Evolutionary conservation across 1,140 invertebrate genomes (phyloP).

Genomic region (Pseudomyrmex gracilis): DNA sequence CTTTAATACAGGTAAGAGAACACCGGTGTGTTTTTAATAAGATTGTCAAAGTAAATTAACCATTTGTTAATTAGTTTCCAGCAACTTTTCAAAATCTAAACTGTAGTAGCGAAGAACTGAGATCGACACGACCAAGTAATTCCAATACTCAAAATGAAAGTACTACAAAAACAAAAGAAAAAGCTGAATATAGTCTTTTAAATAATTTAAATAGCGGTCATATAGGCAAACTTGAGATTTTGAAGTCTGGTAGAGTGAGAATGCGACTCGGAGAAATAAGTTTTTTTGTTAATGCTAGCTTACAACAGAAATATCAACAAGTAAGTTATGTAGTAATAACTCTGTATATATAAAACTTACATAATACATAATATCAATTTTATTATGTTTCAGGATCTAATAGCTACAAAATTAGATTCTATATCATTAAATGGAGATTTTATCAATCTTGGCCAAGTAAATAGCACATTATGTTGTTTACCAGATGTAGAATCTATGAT

Average conservation of each 20-base stretch:
- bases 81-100: constrained; percentile 79
- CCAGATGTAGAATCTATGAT: constrained; percentile 81
- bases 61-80: constrained; percentile 78
- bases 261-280: constrained; percentile 80
- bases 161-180: constrained; percentile 50
- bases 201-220: constrained; percentile 79
- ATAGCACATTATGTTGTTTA: constrained; percentile 79
- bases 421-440: constrained; percentile 77
- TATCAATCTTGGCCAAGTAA: constrained; percentile 81
- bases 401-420: constrained; percentile 79
- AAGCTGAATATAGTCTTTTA: constrained; percentile 73
- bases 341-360: constrained; percentile 8
- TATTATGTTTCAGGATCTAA: constrained; percentile 79
- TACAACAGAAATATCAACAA: constrained; percentile 78
- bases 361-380: constrained; percentile 1
- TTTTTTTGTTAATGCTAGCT: constrained; percentile 79
- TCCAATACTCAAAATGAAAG: constrained; percentile 51
- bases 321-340: constrained; percentile 67
- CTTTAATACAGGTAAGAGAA: constrained; percentile 79
- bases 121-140: constrained; percentile 53
- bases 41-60: background rate
- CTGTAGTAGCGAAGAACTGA: constrained; percentile 64
- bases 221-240: constrained; percentile 83
- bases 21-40: too few species aligned
- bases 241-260: constrained; percentile 80